Percentiles rank a stretch among this genome's conserved stretches.
These are phyloP conservation scores for Zaprionus bogoriensis DNA, from an alignment of 2,888 invertebrate species.

Conservation along the genomic window DNA sequence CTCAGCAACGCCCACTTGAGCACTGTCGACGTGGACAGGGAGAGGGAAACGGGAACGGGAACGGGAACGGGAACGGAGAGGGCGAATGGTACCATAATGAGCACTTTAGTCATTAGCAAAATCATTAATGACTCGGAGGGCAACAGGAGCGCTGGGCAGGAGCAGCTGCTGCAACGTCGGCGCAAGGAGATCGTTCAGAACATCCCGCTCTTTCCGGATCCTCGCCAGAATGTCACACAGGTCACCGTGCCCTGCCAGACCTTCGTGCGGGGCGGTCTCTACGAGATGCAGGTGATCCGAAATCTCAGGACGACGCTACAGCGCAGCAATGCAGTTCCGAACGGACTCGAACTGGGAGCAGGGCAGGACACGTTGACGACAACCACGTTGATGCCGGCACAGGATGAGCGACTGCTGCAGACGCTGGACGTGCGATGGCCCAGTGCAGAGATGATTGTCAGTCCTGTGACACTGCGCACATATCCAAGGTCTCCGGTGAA, in stretches of 20 bases:
- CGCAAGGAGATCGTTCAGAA: constrained; percentile 80
- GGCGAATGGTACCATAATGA: constrained; percentile 75
- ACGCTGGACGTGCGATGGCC: constrained; percentile 93
- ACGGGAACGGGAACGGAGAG: constrained; percentile 21
- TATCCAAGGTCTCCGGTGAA: constrained; percentile 90
- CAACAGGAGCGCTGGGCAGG: constrained; percentile 17
- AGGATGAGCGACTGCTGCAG: constrained; percentile 80
- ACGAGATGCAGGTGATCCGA: constrained; percentile 80
- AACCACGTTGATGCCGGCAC: constrained; percentile 74
- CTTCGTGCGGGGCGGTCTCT: constrained; percentile 78
- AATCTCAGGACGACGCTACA: constrained; percentile 67
- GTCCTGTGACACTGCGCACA: constrained; percentile 90
- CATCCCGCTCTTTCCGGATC: constrained; percentile 80
- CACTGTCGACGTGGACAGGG: constrained; percentile 26
- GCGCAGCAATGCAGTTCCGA: constrained; percentile 4
- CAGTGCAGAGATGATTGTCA: constrained; percentile 87
- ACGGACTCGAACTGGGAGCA: neutral
- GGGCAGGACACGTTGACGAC: constrained; percentile 58
- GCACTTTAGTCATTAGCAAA: constrained; percentile 81
- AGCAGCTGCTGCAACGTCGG: constrained; percentile 60
- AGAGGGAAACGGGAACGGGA: constrained; percentile 9
- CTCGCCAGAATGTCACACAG: constrained; percentile 80
- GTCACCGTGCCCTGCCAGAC: constrained; percentile 81
- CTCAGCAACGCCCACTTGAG: constrained; percentile 53
- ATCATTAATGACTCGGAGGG: constrained; percentile 73